A percentile compares a stretch with the other conserved stretches of the same genome.
Conservation (phyloP, 2,797 vertebrate species). For the Liasis olivaceus region DNA sequence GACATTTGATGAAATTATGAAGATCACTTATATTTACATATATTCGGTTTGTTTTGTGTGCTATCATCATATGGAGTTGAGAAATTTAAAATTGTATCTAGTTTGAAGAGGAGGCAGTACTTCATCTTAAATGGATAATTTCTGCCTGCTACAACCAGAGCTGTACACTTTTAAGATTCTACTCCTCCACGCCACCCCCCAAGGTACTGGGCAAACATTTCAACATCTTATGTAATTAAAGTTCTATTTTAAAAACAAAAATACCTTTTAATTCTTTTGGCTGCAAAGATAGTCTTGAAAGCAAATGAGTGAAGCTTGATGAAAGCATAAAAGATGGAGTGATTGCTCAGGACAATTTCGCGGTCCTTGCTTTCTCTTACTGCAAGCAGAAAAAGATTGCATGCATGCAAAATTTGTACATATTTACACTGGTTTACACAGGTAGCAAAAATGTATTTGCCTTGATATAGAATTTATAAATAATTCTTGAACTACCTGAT, state of each 20-base stretch:
- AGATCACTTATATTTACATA: constrained; percentile 1
- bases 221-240: background rate
- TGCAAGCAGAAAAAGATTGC: background rate
- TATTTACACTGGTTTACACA: background rate
- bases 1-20: background rate
- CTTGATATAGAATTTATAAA: background rate
- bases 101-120: background rate
- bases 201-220: background rate
- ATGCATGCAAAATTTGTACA: background rate
- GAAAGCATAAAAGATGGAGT: background rate
- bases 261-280: background rate
- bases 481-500: background rate
- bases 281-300: background rate
- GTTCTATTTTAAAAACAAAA: background rate
- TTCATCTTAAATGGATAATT: background rate
- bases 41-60: background rate
- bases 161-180: background rate
- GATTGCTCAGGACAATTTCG: background rate
- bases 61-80: background rate
- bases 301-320: background rate
- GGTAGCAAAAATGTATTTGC: background rate
- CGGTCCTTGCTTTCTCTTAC: background rate
- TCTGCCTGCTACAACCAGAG: background rate
- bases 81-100: background rate
- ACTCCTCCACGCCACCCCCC: background rate